Conservation (phyloP, 2,113 vertebrate species). For the Calonectris borealis region DNA sequence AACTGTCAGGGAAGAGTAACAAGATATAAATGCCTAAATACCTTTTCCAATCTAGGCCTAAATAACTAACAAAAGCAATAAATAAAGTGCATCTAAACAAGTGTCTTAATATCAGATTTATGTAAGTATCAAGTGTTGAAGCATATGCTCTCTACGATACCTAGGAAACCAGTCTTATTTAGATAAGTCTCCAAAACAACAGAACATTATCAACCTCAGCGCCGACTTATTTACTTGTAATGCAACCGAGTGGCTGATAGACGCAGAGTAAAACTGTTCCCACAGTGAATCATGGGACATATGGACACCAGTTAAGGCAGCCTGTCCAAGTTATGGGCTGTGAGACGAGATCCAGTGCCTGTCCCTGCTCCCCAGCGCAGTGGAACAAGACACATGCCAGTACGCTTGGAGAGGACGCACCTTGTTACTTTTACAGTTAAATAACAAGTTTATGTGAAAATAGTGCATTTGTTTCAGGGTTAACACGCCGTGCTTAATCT, state of each 20-base stretch:
- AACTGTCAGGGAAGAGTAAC: neutral
- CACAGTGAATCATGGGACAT: neutral
- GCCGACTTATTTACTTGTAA: neutral
- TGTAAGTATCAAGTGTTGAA: neutral
- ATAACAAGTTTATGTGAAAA: neutral
- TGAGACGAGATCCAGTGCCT: neutral
- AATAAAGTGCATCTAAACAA: neutral
- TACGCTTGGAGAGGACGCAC: neutral
- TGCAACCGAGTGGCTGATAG: neutral
- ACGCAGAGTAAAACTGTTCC: neutral
- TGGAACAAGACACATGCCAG: neutral
- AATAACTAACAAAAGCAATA: neutral
- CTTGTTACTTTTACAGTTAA: neutral
- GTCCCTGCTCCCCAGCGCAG: neutral
- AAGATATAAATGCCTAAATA: neutral
- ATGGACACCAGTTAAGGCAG: neutral
- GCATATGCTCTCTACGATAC: neutral
- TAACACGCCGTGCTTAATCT: neutral
- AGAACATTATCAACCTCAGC: neutral
- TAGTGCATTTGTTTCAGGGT: neutral
- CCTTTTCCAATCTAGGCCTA: neutral
- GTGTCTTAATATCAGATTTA: neutral
- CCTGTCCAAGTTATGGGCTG: neutral
- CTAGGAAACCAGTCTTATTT: neutral
- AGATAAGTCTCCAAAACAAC: neutral